Percentiles rank a stretch among this genome's conserved stretches.
Conservation (phyloP, 1,140 invertebrate genomes). For the Aphaenogaster ashmeadi region DNA sequence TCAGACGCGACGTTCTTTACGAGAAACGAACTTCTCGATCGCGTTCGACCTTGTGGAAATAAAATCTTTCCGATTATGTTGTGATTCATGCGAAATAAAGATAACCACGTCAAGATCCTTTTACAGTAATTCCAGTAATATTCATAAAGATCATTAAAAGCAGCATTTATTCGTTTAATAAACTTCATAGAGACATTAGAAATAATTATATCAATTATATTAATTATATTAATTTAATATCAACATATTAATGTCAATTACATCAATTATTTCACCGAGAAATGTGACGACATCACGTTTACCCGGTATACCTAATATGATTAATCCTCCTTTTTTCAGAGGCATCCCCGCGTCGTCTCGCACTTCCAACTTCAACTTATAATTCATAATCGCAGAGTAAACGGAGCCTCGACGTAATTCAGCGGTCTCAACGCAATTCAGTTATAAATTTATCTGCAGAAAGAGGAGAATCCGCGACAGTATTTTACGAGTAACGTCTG, state of each 20-base stretch:
- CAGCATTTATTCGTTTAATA: background rate
- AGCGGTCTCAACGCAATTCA: too few species aligned
- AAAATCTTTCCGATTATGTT: background rate
- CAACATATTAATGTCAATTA: background rate
- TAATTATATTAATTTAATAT: background rate
- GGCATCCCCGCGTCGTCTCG: background rate
- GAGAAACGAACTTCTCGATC: background rate
- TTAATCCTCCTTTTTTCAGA: background rate
- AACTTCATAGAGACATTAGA: background rate
- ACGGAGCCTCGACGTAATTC: background rate
- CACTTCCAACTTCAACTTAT: background rate
- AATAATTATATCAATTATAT: background rate
- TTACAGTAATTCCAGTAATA: background rate
- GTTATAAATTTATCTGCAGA: background rate
- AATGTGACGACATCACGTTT: background rate
- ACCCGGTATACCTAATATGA: background rate
- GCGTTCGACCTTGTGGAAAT: background rate
- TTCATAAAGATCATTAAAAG: background rate
- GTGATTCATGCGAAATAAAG: background rate
- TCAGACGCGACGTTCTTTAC: background rate
- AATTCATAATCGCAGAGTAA: conserved; percentile 15
- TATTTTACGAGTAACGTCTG: conserved; percentile 42
- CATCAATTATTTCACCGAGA: background rate
- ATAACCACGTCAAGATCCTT: background rate
- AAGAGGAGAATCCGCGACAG: conserved; percentile 21